phyloP scores from a whole-genome alignment of 2,888 invertebrate species.

The Diadegma fenestrale region DNA sequence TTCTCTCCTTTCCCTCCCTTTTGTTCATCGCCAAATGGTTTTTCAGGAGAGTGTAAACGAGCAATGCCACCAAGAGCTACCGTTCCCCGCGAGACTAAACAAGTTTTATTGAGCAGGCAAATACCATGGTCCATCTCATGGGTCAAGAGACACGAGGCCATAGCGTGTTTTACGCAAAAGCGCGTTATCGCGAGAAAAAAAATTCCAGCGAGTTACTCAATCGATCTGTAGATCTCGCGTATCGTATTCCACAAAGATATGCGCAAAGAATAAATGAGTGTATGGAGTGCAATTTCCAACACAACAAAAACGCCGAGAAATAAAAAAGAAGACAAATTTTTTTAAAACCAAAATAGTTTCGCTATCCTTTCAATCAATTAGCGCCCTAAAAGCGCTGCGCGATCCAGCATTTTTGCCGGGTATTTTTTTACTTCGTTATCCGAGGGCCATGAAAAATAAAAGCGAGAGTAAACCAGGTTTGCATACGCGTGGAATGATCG shows the following conservation, averaged over 20 bases:
- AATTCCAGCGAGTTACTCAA: slow-evolving; percentile 59
- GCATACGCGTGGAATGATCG: neutral
- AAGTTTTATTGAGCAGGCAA: slow-evolving; percentile 56
- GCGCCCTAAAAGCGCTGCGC: slow-evolving; percentile 30
- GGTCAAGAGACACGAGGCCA: slow-evolving; percentile 57
- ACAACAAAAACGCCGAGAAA: neutral
- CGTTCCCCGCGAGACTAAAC: slow-evolving; percentile 64
- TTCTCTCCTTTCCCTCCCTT: neutral
- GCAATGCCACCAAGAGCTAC: slow-evolving; percentile 58
- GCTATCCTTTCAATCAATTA: slow-evolving; percentile 52
- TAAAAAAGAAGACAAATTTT: no score
- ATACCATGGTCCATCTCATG: slow-evolving; percentile 21
- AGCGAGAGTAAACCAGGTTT: neutral
- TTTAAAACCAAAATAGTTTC: slow-evolving; percentile 25
- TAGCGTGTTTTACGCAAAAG: slow-evolving; percentile 25
- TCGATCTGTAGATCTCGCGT: slow-evolving; percentile 61
- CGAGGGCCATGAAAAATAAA: slow-evolving; percentile 6
- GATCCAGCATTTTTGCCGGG: slow-evolving; percentile 6
- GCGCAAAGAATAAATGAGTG: neutral
- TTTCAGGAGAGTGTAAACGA: slow-evolving; percentile 29
- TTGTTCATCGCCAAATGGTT: slow-evolving; percentile 46
- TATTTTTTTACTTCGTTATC: slow-evolving; percentile 39
- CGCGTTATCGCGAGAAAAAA: slow-evolving; percentile 57
- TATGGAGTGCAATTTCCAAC: neutral
- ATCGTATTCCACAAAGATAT: slow-evolving; percentile 7